A percentile compares a stretch with the other conserved stretches of the same genome.
Conservation (phyloP, 2,888 invertebrate genomes). For the Conus canariensis region DNA sequence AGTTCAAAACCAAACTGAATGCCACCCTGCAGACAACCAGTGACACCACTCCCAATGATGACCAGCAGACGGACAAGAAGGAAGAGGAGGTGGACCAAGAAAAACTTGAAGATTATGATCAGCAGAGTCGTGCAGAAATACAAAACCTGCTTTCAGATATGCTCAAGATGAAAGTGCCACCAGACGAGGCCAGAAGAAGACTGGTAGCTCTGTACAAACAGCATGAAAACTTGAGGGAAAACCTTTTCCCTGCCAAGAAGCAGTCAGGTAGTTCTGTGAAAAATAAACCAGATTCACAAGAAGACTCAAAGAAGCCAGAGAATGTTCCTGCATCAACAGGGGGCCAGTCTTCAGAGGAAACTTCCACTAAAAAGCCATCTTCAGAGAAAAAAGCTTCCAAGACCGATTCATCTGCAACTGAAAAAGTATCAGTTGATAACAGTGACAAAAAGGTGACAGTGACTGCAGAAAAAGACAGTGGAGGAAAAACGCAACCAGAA, state of each 20-base stretch:
- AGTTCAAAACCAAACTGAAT: conserved; percentile 26
- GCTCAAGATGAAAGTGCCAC: conserved; percentile 28
- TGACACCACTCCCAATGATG: not conserved
- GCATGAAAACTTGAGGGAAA: conserved; percentile 34
- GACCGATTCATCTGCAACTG: not conserved
- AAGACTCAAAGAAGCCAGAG: not conserved
- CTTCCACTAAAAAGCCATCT: not conserved
- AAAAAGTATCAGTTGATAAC: not conserved
- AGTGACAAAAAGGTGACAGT: not conserved
- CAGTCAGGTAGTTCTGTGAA: not conserved
- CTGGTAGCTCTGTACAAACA: conserved; percentile 21
- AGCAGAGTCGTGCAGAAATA: conserved; percentile 27
- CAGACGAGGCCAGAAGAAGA: conserved; percentile 33
- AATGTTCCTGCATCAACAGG: not conserved
- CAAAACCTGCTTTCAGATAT: conserved; percentile 34
- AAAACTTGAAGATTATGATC: conserved; percentile 25
- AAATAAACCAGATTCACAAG: not conserved
- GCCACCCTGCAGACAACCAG: not conserved
- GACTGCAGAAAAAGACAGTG: not conserved
- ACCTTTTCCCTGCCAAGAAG: conserved; percentile 30
- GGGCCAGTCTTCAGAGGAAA: not conserved
- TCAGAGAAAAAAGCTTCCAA: not conserved
- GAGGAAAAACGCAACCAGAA: not conserved
- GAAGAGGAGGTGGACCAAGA: not conserved
- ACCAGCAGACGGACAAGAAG: not conserved